These are phyloP conservation scores for Andrena cerasifolii DNA, from an alignment of 1,140 invertebrate species.

Conservation along the genomic window DNA sequence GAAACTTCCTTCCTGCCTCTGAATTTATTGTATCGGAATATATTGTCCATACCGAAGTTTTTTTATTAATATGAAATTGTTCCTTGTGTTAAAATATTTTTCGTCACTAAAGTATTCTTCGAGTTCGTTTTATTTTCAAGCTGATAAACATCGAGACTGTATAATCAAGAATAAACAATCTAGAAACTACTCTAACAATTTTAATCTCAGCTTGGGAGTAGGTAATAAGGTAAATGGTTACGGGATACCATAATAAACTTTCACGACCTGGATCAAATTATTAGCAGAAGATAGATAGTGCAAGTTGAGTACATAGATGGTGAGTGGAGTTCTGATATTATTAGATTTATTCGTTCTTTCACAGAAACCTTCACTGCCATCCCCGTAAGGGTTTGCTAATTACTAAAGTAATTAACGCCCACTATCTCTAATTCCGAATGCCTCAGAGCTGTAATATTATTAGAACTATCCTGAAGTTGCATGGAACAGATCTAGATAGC, in stretches of 20 bases:
- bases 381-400: conserved; percentile 12
- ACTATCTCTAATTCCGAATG: conserved; percentile 15
- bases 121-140: neutral
- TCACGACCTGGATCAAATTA: neutral
- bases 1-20: too few relatives aligned
- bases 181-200: neutral
- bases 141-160: too few relatives aligned
- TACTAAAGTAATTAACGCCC: conserved; percentile 45
- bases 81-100: too few relatives aligned
- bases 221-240: neutral
- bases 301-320: neutral
- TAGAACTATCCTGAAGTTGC: neutral
- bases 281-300: neutral
- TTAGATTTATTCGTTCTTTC: conserved; percentile 22
- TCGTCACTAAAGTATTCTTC: neutral
- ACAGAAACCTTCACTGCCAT: neutral
- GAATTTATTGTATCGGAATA: too few relatives aligned
- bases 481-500: neutral
- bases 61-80: too few relatives aligned
- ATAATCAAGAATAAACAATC: neutral
- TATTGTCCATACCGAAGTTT: too few relatives aligned
- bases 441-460: conserved; percentile 1
- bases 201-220: neutral
- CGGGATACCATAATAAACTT: neutral
- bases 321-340: neutral